Evolutionary conservation across 1,140 invertebrate genomes (phyloP).

Genomic region (Drosophila repleta): DNA sequence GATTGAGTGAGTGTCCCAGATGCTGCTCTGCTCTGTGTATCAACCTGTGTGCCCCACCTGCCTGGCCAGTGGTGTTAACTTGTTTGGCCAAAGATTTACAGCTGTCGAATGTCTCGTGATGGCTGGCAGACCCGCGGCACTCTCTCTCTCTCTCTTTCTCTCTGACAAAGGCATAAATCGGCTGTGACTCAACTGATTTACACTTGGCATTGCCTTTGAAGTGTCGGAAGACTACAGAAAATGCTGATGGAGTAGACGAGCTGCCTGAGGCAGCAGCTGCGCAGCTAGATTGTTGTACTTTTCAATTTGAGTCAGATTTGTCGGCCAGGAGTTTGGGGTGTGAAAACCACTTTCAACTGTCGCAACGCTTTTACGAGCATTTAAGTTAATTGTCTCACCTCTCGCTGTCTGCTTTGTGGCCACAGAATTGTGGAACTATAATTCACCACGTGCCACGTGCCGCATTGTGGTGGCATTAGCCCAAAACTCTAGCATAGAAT

Average conservation of each 20-base stretch:
- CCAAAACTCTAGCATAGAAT: conserved; percentile 1
- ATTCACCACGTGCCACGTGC: conserved; percentile 40
- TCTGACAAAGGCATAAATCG: conserved; percentile 77
- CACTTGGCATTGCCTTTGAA: conserved; percentile 46
- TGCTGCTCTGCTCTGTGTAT: background rate
- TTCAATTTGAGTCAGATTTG: conserved; percentile 64
- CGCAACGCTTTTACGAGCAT: conserved; percentile 72
- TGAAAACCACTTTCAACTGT: conserved; percentile 68
- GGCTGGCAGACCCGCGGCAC: background rate
- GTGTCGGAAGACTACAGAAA: conserved; percentile 15
- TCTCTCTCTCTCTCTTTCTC: background rate
- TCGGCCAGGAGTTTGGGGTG: conserved; percentile 9
- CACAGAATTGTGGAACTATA: conserved; percentile 32
- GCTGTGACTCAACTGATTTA: conserved; percentile 67
- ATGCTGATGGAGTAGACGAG: background rate
- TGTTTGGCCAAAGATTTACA: conserved; percentile 73
- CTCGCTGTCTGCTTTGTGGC: conserved; percentile 10
- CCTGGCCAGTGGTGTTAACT: conserved; percentile 62
- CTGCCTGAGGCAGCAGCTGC: background rate
- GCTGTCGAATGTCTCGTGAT: conserved; percentile 42
- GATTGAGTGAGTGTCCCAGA: conserved; percentile 51
- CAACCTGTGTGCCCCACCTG: conserved; percentile 27
- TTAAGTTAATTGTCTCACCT: conserved; percentile 73
- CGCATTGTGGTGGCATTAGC: conserved; percentile 22
- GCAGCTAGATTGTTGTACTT: conserved; percentile 69